Percentiles rank a stretch among this genome's conserved stretches.
Conservation (phyloP, 1,140 invertebrate genomes). For the Neelides sp. region DNA sequence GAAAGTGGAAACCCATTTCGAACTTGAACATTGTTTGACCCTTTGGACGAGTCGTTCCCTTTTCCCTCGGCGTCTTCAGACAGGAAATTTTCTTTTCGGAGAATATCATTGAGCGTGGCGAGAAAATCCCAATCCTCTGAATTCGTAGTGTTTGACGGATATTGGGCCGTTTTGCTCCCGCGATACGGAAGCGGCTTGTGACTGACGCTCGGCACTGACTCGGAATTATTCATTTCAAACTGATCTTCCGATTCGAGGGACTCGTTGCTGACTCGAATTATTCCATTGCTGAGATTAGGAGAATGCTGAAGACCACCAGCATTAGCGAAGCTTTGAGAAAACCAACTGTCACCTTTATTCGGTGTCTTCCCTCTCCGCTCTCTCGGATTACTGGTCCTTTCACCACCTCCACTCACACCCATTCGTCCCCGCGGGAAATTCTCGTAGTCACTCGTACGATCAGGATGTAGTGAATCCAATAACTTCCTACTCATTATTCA, state of each 20-base stretch:
- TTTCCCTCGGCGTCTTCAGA: constrained; percentile 7
- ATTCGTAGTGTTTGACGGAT: background rate
- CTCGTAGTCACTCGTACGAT: too few relatives aligned
- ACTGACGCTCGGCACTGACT: background rate
- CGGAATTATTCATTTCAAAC: background rate
- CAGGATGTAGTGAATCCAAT: too few relatives aligned
- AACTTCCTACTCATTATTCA: too few relatives aligned
- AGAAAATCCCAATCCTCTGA: constrained; percentile 29
- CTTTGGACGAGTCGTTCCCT: background rate
- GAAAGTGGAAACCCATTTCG: constrained; percentile 10
- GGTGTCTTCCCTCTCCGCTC: constrained; percentile 20
- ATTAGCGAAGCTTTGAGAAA: constrained; percentile 17
- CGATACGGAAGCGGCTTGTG: background rate
- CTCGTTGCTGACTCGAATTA: background rate
- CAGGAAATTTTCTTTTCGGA: constrained; percentile 26
- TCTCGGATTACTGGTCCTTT: background rate
- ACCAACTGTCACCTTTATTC: constrained; percentile 19
- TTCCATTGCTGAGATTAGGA: background rate
- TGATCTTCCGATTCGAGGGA: background rate
- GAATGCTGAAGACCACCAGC: constrained; percentile 10
- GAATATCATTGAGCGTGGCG: constrained; percentile 23
- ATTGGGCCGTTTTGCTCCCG: background rate
- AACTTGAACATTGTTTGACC: background rate
- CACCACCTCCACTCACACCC: too few relatives aligned
- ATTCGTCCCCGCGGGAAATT: too few relatives aligned